Evolutionary conservation across 1,140 invertebrate genomes (phyloP), one percentile per base, ranked within the genome.

Genomic region (Lordiphosa stackelbergi): DNA sequence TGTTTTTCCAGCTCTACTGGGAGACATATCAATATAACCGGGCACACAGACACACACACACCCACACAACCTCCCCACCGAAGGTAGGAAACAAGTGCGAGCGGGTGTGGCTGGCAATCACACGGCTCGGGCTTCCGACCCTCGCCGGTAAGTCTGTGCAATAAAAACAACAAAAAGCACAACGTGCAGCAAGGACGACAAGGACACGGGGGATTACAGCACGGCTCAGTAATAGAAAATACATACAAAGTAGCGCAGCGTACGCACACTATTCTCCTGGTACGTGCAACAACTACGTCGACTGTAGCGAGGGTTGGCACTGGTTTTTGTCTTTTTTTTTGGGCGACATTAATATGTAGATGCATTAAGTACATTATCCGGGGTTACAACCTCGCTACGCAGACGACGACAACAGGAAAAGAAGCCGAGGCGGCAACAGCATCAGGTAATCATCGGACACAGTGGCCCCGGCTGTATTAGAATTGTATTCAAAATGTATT

Each of bases 321-420:
- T 46, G 54, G 31, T 58, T 51, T 46, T 34, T 37, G 3, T 10
- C 28, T 8, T 37, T 37, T 53, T 45, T 16, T 70, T 57, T 79
- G 64, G 69, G 66, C 73, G 71, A 79, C 78, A 85, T 86, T 85
- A 84, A 85, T 83, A 85, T 86, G 78, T 79, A 85, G 84, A 86
- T 86, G 84, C 84, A 85, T 84, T 85, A 86, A 86, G 78, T 71
- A 85, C 81, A 85, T 85, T 85, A 86, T 86, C 75, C 78, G 84
- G 84, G 84, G 84, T 86, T 86, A 84, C 78, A 86, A 86, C 78
- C 78, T 84, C 8, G 70, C 53, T 66, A 64, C 56, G 60, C 43
- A 40, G 66, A 66, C 38, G 58, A 60, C 73, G 52, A 53, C 57
- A 13, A 42, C 52, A 31, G 38, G 2, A 11, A 45, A 40, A 42